A percentile compares a stretch with the other conserved stretches of the same genome.
Conservation (phyloP, 2,797 vertebrate genomes). For the Enteromius anoplus region DNA sequence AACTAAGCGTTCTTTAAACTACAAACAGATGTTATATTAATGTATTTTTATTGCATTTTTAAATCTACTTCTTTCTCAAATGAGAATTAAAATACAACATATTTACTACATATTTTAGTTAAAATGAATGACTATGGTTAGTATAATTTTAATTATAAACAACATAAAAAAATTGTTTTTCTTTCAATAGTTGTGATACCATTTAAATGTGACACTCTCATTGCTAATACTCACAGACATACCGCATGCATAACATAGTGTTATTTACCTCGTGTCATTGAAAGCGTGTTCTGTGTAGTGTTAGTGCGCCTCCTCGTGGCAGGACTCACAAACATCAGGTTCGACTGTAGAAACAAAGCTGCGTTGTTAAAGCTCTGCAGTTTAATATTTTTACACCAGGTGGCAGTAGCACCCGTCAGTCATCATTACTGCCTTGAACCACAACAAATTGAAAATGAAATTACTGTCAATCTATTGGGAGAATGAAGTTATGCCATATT, state of each 20-base stretch:
- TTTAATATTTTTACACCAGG: conserved; percentile 8
- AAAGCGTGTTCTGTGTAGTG: neutral
- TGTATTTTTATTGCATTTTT: neutral
- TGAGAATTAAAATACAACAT: neutral
- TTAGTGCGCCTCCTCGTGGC: conserved; percentile 9
- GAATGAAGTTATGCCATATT: conserved; percentile 39
- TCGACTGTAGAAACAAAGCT: neutral
- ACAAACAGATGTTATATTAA: neutral
- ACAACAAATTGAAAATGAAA: conserved; percentile 35
- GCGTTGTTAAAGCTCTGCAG: neutral
- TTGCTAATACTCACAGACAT: neutral
- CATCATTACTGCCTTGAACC: conserved; percentile 22
- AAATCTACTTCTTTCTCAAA: neutral
- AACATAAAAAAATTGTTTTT: neutral
- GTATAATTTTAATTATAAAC: neutral
- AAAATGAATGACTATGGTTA: neutral
- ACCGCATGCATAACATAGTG: neutral
- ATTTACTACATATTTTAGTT: too few relatives aligned
- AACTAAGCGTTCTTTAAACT: neutral
- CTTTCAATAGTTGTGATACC: neutral
- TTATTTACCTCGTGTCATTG: too few relatives aligned
- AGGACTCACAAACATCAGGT: neutral
- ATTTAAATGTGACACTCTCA: neutral
- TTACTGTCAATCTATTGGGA: conserved; percentile 37
- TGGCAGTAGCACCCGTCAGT: conserved; percentile 21